Evolutionary conservation across 1,140 invertebrate species (phyloP).

Genomic region (Kradibia gibbosae): DNA sequence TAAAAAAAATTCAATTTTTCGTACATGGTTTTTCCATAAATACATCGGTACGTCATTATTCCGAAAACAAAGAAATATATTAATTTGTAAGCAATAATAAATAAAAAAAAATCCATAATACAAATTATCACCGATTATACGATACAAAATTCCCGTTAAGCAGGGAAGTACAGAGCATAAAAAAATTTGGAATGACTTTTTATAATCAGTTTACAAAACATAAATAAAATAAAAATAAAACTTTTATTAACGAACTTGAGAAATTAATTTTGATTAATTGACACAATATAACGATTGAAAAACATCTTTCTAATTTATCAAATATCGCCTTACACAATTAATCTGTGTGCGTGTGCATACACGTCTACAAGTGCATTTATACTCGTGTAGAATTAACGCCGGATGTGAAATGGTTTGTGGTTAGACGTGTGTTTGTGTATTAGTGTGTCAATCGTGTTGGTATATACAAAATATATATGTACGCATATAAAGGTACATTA

Average conservation of each 20-base stretch:
- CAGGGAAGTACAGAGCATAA: background rate
- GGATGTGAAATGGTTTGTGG: too few species aligned
- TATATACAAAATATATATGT: too few species aligned
- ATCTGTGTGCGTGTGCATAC: too few species aligned
- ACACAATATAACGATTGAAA: slow-evolving; percentile 41
- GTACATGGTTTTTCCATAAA: background rate
- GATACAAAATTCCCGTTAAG: background rate
- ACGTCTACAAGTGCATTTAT: background rate
- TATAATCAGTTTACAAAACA: background rate
- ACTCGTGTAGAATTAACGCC: too few species aligned
- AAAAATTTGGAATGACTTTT: background rate
- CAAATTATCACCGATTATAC: background rate
- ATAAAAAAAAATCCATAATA: background rate
- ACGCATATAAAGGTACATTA: too few species aligned
- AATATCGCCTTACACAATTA: slow-evolving; percentile 21
- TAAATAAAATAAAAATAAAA: background rate
- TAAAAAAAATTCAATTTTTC: background rate
- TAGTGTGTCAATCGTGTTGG: too few species aligned
- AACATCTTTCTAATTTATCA: slow-evolving; percentile 65
- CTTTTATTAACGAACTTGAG: background rate
- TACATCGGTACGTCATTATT: background rate
- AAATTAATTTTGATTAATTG: slow-evolving; percentile 20
- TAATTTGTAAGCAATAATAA: background rate
- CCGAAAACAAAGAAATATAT: background rate
- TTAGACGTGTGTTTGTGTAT: too few species aligned